Conservation (phyloP, 2,888 invertebrate species). For the Orthonychiurus folsomi region DNA sequence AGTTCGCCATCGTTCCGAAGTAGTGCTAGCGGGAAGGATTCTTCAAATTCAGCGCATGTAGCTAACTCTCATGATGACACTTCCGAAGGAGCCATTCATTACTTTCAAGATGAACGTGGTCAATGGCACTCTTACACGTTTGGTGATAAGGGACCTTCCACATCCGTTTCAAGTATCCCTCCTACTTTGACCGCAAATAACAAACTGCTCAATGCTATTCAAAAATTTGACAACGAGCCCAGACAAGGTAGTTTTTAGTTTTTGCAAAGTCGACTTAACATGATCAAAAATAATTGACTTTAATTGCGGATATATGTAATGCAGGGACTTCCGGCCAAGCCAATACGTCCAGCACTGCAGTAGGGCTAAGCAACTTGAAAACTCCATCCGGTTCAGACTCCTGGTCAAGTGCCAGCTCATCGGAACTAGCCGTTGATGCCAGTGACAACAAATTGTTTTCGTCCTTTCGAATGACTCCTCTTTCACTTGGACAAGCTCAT, state of each 20-base stretch:
- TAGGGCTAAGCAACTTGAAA: background rate
- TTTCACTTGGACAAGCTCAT: too few species aligned
- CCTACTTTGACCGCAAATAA: background rate
- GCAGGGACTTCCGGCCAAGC: background rate
- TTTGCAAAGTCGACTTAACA: too few species aligned
- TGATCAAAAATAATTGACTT: too few species aligned
- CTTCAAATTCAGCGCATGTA: conserved; percentile 49
- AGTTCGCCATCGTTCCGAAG: conserved; percentile 39
- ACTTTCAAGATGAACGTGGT: conserved; percentile 74
- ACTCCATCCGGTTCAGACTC: conserved; percentile 39
- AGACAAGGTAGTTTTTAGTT: conserved; percentile 5
- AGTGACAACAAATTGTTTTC: conserved; percentile 37
- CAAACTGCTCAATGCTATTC: background rate
- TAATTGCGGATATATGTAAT: too few species aligned
- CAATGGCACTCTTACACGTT: conserved; percentile 82
- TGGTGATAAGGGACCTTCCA: conserved; percentile 54
- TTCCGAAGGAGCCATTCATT: conserved; percentile 72
- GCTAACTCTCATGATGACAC: conserved; percentile 75
- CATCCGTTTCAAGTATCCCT: background rate
- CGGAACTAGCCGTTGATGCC: conserved; percentile 37
- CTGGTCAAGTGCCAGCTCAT: conserved; percentile 38
- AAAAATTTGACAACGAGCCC: conserved; percentile 6
- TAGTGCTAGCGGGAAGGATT: conserved; percentile 43
- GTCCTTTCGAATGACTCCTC: conserved; percentile 13
- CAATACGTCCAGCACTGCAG: background rate